Conservation (phyloP, 2,888 invertebrate genomes). For the Sinodicranocentrus sp. region DNA sequence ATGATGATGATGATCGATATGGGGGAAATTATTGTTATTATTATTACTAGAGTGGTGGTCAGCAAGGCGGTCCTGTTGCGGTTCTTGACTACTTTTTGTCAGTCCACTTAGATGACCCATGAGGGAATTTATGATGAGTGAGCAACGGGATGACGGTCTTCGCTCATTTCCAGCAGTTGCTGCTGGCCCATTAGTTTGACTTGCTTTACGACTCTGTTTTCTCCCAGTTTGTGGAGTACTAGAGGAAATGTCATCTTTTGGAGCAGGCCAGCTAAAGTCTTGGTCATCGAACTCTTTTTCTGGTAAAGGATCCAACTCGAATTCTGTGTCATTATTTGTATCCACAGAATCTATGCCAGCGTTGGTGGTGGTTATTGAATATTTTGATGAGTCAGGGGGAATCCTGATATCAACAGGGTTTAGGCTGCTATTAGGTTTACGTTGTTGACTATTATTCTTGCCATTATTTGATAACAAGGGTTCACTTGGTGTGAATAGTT, state of each 20-base stretch:
- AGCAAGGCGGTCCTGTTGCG: background rate
- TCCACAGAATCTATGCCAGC: slow-evolving; percentile 4
- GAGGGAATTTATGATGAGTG: slow-evolving; percentile 64
- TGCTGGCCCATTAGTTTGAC: slow-evolving; percentile 1
- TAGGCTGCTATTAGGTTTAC: background rate
- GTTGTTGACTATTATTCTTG: background rate
- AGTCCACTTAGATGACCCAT: slow-evolving; percentile 62
- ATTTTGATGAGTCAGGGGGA: slow-evolving; percentile 20
- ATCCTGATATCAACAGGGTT: background rate
- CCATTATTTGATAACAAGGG: background rate
- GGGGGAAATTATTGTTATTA: slow-evolving; percentile 50
- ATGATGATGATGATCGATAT: slow-evolving; percentile 50
- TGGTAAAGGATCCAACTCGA: slow-evolving; percentile 71
- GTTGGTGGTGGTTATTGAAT: slow-evolving; percentile 48
- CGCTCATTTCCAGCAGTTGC: slow-evolving; percentile 34
- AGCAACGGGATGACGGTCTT: slow-evolving; percentile 61
- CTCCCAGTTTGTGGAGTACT: background rate
- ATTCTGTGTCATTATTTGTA: slow-evolving; percentile 69
- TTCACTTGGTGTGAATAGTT: slow-evolving; percentile 44
- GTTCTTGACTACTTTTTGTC: slow-evolving; percentile 40
- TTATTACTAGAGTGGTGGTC: slow-evolving; percentile 14
- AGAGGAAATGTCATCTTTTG: slow-evolving; percentile 12
- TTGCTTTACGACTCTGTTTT: slow-evolving; percentile 3
- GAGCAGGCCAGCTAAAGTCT: slow-evolving; percentile 47
- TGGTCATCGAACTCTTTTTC: slow-evolving; percentile 64